Conservation (phyloP, 2,888 invertebrate genomes). For the Diplolepis rosae region DNA sequence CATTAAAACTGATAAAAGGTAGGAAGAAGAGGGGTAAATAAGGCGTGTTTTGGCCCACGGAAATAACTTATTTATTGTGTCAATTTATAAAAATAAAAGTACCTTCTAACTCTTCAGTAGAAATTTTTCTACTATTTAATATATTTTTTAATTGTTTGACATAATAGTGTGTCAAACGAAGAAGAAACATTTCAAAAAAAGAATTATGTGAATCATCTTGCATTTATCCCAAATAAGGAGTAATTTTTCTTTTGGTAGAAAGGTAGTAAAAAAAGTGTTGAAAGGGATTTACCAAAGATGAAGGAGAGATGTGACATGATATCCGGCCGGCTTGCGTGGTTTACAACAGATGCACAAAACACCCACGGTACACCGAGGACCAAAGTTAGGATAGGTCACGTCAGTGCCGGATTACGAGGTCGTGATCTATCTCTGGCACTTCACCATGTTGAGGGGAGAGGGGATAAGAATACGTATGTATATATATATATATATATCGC, state of each 20-base stretch:
- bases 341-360: constrained; percentile 45
- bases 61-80: too few species aligned
- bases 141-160: too few species aligned
- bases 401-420: constrained; percentile 53
- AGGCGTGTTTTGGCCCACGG: too few species aligned
- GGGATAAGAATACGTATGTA: too few species aligned
- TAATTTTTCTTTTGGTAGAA: background rate
- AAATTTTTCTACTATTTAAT: too few species aligned
- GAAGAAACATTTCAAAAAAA: too few species aligned
- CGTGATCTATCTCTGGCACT: constrained; percentile 48
- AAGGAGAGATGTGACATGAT: constrained; percentile 33
- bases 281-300: constrained; percentile 19
- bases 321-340: constrained; percentile 34
- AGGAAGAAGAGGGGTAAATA: too few species aligned
- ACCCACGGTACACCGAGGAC: constrained; percentile 47
- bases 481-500: constrained; percentile 1
- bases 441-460: background rate
- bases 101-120: too few species aligned
- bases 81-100: too few species aligned
- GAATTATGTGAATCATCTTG: too few species aligned
- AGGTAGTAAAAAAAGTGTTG: background rate
- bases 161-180: too few species aligned
- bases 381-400: constrained; percentile 57
- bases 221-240: background rate
- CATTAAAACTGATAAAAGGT: too few species aligned